phyloP scores from a whole-genome alignment of 2,888 invertebrate species.

The Epistrophe eligans region DNA sequence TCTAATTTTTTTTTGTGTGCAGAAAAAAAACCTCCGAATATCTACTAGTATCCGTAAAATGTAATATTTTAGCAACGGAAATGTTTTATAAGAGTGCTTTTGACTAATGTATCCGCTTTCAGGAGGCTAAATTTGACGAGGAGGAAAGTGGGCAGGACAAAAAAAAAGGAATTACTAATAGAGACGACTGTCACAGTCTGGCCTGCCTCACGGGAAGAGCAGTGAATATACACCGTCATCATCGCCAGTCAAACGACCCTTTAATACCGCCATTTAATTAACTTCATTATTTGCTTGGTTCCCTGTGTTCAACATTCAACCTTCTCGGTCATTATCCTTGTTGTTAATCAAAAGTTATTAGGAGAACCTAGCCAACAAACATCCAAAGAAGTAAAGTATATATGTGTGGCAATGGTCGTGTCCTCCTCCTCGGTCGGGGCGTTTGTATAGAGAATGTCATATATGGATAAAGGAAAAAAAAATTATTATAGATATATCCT shows the following conservation, averaged over 20 bases:
- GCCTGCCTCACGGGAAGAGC: not conserved
- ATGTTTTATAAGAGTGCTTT: conserved; percentile 27
- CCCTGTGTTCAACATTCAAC: conserved; percentile 32
- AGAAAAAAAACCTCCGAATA: conserved; percentile 4
- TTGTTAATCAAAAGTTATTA: conserved; percentile 75
- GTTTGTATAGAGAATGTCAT: conserved; percentile 47
- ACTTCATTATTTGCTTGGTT: conserved; percentile 63
- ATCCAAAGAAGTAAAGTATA: not conserved
- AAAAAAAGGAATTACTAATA: conserved; percentile 33
- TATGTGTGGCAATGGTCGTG: conserved; percentile 11
- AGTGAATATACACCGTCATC: conserved; percentile 17
- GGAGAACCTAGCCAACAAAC: conserved; percentile 44
- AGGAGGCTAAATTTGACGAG: not conserved
- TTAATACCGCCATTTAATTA: conserved; percentile 72
- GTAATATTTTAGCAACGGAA: conserved; percentile 47
- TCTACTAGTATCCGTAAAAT: conserved; percentile 27
- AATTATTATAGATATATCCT: conserved; percentile 51
- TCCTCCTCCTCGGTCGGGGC: not conserved
- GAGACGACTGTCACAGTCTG: conserved; percentile 27
- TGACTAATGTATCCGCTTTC: conserved; percentile 49
- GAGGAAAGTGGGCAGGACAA: not conserved
- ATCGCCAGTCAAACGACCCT: conserved; percentile 53
- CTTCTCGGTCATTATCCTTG: conserved; percentile 71
- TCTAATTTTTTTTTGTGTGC: not conserved
- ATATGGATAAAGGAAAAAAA: conserved; percentile 50